phyloP scores from a whole-genome alignment of 2,113 vertebrate species.

The Pyrgilauda ruficollis region DNA sequence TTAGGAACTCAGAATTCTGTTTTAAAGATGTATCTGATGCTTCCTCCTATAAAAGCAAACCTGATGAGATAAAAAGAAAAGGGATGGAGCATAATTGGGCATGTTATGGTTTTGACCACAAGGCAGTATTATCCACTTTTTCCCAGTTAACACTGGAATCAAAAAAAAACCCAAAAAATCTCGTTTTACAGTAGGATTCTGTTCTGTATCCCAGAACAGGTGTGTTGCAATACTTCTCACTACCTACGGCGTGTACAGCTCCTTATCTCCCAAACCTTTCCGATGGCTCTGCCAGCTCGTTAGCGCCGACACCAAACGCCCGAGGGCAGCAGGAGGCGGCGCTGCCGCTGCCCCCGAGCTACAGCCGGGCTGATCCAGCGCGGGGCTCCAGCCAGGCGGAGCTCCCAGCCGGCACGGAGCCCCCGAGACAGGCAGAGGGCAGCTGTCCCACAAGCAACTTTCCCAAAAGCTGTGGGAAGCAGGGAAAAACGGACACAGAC shows the following conservation, averaged over 20 bases:
- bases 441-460: neutral
- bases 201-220: neutral
- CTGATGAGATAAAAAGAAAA: neutral
- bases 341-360: neutral
- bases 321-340: neutral
- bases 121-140: neutral
- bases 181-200: neutral
- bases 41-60: neutral
- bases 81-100: accelerated
- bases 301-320: neutral
- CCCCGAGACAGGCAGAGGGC: neutral
- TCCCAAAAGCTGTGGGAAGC: neutral
- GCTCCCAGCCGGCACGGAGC: neutral
- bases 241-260: neutral
- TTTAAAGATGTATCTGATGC: neutral
- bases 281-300: neutral
- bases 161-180: neutral
- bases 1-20: neutral
- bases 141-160: neutral
- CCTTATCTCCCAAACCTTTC: neutral
- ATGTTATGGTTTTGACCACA: neutral
- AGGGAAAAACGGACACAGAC: neutral
- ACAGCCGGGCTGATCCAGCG: accelerated
- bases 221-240: neutral
- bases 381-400: neutral